Conservation (phyloP, 2,888 invertebrate genomes). For the Ophion obscuratus region DNA sequence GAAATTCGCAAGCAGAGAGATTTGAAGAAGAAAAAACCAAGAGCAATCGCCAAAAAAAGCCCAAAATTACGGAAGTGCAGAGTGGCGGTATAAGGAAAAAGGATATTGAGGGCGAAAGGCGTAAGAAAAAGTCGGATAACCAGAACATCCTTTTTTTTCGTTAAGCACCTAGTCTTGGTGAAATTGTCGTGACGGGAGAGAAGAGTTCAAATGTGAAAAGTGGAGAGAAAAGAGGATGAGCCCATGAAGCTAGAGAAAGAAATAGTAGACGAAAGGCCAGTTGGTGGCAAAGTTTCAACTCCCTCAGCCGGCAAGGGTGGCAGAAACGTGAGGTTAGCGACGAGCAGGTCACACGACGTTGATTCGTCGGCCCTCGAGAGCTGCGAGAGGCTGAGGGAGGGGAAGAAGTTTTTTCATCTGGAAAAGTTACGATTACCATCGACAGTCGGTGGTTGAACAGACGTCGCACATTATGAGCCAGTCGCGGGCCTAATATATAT, state of each 20-base stretch:
- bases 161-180: conserved; percentile 27
- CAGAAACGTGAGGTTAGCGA: conserved; percentile 46
- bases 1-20: conserved; percentile 26
- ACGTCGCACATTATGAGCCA: conserved; percentile 54
- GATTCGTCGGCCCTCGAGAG: conserved; percentile 17
- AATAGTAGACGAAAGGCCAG: conserved; percentile 42
- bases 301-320: conserved; percentile 50
- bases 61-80: conserved; percentile 20
- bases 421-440: conserved; percentile 67
- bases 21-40: conserved; percentile 4
- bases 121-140: conserved; percentile 35
- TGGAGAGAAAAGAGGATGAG: conserved; percentile 8
- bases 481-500: neutral
- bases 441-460: conserved; percentile 52
- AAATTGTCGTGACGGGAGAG: conserved; percentile 29
- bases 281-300: conserved; percentile 60
- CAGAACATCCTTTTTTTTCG: conserved; percentile 25
- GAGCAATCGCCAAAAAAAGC: neutral
- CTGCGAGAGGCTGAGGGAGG: conserved; percentile 3
- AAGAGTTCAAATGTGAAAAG: neutral
- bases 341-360: conserved; percentile 31
- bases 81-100: conserved; percentile 9
- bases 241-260: conserved; percentile 21
- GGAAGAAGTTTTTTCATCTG: conserved; percentile 66
- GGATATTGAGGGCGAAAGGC: conserved; percentile 34